These are phyloP conservation scores for Eristalis pertinax DNA, from an alignment of 2,888 invertebrate genomes.

Conservation along the genomic window DNA sequence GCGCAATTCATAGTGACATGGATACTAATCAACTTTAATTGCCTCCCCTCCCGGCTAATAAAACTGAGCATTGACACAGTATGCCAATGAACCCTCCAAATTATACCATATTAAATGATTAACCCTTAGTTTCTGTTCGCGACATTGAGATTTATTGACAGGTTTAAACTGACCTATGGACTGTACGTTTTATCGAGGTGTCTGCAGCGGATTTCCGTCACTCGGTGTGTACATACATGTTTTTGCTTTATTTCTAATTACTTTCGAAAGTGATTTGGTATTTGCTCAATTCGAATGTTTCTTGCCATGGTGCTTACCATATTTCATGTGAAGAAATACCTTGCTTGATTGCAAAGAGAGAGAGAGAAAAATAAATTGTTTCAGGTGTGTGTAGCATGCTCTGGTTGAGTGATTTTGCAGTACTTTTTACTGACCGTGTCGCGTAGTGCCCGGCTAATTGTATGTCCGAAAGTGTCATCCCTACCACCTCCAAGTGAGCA, in stretches of 20 bases:
- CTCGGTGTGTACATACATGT: background rate
- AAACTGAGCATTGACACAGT: slow-evolving; percentile 2
- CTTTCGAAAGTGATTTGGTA: slow-evolving; percentile 2
- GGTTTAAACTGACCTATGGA: slow-evolving; percentile 1
- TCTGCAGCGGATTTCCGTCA: slow-evolving; percentile 23
- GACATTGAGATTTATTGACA: background rate
- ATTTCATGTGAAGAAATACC: slow-evolving; percentile 36
- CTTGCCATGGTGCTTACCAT: slow-evolving; percentile 4
- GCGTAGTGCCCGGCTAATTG: slow-evolving; percentile 11
- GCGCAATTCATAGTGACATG: slow-evolving; percentile 1
- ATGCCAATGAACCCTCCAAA: background rate
- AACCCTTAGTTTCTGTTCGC: background rate
- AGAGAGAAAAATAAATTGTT: background rate
- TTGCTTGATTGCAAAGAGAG: slow-evolving; percentile 10
- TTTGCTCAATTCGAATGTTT: slow-evolving; percentile 8
- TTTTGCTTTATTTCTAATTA: background rate
- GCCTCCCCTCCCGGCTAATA: background rate
- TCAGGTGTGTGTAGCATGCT: slow-evolving; percentile 7
- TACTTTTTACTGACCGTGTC: slow-evolving; percentile 22
- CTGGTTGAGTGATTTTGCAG: slow-evolving; percentile 18
- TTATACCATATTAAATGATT: background rate
- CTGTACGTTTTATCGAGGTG: background rate
- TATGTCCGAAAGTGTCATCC: slow-evolving; percentile 30
- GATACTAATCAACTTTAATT: slow-evolving; percentile 17
- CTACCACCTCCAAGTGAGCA: background rate